A percentile compares a stretch with the other conserved stretches of the same genome.
phyloP scores from a whole-genome alignment of 1,140 invertebrate genomes.

The Archegozetes longisetosus region DNA sequence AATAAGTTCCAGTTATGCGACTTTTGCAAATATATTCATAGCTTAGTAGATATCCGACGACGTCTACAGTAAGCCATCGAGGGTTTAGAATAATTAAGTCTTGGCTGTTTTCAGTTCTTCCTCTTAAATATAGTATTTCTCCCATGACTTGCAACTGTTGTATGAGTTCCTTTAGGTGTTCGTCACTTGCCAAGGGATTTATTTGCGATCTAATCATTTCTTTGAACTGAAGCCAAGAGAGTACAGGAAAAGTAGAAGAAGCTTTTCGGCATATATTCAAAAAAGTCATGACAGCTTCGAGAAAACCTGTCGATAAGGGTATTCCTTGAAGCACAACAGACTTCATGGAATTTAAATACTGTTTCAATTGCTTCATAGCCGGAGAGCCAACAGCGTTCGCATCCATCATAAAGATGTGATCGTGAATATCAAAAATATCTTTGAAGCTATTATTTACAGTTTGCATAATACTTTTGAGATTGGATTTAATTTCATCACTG shows the following conservation, averaged over 20 bases:
- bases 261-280: constrained; percentile 37
- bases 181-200: constrained; percentile 49
- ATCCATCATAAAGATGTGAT: constrained; percentile 41
- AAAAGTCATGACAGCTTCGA: constrained; percentile 41
- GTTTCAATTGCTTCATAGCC: constrained; percentile 40
- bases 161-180: constrained; percentile 47
- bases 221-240: constrained; percentile 46
- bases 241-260: constrained; percentile 42
- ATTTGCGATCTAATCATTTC: constrained; percentile 42
- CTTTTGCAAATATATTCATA: constrained; percentile 42
- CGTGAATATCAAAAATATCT: constrained; percentile 38
- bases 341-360: constrained; percentile 34
- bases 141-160: constrained; percentile 50
- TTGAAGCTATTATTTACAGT: constrained; percentile 35
- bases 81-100: constrained; percentile 56
- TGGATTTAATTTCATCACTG: constrained; percentile 40
- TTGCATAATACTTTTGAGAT: constrained; percentile 37
- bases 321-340: constrained; percentile 34
- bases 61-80: constrained; percentile 51
- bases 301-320: constrained; percentile 41
- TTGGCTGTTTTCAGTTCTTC: constrained; percentile 23
- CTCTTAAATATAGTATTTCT: constrained; percentile 33
- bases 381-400: constrained; percentile 39
- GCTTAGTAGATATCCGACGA: constrained; percentile 52
- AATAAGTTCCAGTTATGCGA: constrained; percentile 55